Percentiles rank a stretch among this genome's conserved stretches.
Evolutionary conservation across 2,797 vertebrate species (phyloP).

Genomic region (Urocyon cinereoargenteus): DNA sequence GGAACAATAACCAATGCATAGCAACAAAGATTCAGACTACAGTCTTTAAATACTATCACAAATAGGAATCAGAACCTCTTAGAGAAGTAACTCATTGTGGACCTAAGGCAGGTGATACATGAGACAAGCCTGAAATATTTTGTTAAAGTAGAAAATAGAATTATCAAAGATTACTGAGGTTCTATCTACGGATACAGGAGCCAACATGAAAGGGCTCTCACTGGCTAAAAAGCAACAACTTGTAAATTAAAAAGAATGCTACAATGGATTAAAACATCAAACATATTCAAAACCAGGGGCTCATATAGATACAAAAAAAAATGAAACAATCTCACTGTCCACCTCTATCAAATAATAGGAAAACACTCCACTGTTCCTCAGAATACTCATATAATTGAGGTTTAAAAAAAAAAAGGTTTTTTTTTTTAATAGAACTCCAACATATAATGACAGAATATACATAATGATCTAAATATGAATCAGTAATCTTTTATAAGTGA

Average conservation of each 20-base stretch:
- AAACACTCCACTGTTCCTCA: neutral
- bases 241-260: constrained; percentile 9
- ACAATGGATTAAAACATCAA: constrained; percentile 34
- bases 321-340: neutral
- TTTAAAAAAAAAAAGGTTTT: neutral
- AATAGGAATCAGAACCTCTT: constrained; percentile 37
- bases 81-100: neutral
- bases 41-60: constrained; percentile 14
- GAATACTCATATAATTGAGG: neutral
- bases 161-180: neutral
- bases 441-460: constrained; percentile 13
- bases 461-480: neutral
- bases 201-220: neutral
- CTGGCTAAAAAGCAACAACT: neutral
- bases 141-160: neutral
- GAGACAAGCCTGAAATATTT: neutral
- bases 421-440: constrained; percentile 3
- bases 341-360: neutral
- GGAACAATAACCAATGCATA: neutral
- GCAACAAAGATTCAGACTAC: neutral
- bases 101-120: neutral
- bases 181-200: neutral
- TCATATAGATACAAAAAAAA: neutral
- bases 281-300: constrained; percentile 2
- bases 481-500: neutral